Percentiles rank a stretch among this genome's conserved stretches.
These are phyloP conservation scores for Typhlomys cinereus DNA, from an alignment of 2,113 vertebrate species.

Conservation along the genomic window DNA sequence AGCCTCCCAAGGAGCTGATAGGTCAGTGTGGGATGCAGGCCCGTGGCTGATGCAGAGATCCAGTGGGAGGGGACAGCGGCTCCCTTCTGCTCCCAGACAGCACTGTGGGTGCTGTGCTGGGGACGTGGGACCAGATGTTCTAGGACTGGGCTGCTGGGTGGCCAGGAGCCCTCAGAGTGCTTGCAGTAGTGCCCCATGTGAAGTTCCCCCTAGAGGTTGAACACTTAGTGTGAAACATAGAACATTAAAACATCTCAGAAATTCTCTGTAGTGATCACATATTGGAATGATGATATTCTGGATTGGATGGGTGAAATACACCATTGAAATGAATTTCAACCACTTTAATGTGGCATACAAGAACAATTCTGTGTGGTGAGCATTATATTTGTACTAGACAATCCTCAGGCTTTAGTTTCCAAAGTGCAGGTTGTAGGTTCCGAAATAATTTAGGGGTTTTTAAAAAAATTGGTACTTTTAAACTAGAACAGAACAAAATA, in stretches of 20 bases:
- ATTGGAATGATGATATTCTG: slow-evolving; percentile 30
- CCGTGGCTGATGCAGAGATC: rapidly evolving
- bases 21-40: not conserved
- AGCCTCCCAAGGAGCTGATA: not conserved
- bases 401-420: not conserved
- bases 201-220: not conserved
- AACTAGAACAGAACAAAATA: slow-evolving; percentile 4
- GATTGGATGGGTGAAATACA: not conserved
- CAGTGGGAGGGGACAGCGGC: rapidly evolving
- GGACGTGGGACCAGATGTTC: not conserved
- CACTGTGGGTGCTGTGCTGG: not conserved
- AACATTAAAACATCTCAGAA: not conserved
- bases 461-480: slow-evolving; percentile 49
- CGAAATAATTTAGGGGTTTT: slow-evolving; percentile 2
- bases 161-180: not conserved
- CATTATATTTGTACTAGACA: not conserved
- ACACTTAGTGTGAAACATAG: not conserved
- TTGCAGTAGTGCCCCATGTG: not conserved
- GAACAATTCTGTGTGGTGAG: not conserved
- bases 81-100: not conserved
- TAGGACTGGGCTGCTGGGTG: rapidly evolving
- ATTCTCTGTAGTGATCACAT: not conserved
- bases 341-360: not conserved
- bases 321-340: slow-evolving; percentile 22
- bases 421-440: not conserved